Evolutionary conservation across 2,113 vertebrate species (phyloP).

Genomic region (Macheiramphus alcinus): DNA sequence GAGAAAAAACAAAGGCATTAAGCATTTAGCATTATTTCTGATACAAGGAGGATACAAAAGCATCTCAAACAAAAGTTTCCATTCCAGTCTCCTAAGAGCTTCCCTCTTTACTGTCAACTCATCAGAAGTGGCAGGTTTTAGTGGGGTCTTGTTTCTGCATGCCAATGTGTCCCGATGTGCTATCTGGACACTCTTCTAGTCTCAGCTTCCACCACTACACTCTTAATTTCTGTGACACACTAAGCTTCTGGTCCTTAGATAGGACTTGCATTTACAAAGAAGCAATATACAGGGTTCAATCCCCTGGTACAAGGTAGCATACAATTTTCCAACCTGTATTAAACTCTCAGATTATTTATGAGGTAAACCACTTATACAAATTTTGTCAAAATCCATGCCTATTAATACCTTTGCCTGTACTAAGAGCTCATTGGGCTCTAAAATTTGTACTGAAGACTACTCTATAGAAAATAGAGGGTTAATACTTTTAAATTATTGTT

Average conservation of each 20-base stretch:
- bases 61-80: background rate
- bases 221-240: background rate
- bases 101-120: background rate
- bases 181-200: background rate
- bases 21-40: background rate
- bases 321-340: background rate
- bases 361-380: background rate
- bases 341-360: background rate
- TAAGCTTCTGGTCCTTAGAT: background rate
- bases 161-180: background rate
- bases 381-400: background rate
- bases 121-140: background rate
- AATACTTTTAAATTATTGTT: background rate
- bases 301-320: background rate
- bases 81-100: background rate
- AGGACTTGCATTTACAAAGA: background rate
- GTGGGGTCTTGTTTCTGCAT: background rate
- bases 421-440: background rate
- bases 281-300: background rate
- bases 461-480: background rate
- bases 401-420: background rate
- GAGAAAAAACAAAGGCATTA: background rate
- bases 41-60: background rate
- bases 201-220: background rate
- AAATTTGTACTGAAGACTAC: background rate